These are phyloP conservation scores for Adelges cooleyi DNA, from an alignment of 1,140 invertebrate species.

Conservation along the genomic window DNA sequence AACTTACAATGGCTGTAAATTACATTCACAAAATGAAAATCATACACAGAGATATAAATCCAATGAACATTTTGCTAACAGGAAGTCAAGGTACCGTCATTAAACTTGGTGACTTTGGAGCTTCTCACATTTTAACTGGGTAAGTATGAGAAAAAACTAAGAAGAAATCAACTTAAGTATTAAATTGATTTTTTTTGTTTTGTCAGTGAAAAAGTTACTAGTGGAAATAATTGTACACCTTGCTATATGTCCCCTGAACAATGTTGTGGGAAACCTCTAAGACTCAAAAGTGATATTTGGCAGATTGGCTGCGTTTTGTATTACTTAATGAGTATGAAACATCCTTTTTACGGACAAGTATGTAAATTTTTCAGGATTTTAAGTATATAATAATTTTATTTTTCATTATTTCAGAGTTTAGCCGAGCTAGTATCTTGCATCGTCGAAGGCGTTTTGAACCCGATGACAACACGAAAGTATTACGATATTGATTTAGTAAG, in stretches of 20 bases:
- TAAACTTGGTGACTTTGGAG: constrained; percentile 69
- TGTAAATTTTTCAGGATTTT: background rate
- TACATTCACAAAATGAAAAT: constrained; percentile 60
- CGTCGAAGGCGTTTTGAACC: constrained; percentile 22
- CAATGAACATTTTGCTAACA: constrained; percentile 61
- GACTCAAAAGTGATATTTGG: constrained; percentile 73
- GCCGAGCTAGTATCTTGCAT: constrained; percentile 29
- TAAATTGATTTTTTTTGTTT: too few relatives aligned
- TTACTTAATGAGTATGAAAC: constrained; percentile 51
- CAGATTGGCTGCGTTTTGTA: constrained; percentile 73
- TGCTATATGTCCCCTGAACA: constrained; percentile 80
- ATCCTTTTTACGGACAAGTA: constrained; percentile 45
- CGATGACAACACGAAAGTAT: background rate
- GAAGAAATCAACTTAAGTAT: too few relatives aligned
- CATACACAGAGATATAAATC: constrained; percentile 63
- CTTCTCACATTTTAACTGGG: constrained; percentile 48
- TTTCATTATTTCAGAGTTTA: too few relatives aligned
- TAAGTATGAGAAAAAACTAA: background rate
- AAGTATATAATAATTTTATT: constrained; percentile 7
- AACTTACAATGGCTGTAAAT: constrained; percentile 58
- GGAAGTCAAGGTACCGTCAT: constrained; percentile 47
- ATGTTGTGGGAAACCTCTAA: constrained; percentile 59
- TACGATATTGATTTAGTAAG: constrained; percentile 26
- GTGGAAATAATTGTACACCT: constrained; percentile 53
- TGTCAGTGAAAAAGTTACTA: constrained; percentile 1